Conservation (phyloP, 2,113 vertebrate genomes). For the Turdus rufiventris region DNA sequence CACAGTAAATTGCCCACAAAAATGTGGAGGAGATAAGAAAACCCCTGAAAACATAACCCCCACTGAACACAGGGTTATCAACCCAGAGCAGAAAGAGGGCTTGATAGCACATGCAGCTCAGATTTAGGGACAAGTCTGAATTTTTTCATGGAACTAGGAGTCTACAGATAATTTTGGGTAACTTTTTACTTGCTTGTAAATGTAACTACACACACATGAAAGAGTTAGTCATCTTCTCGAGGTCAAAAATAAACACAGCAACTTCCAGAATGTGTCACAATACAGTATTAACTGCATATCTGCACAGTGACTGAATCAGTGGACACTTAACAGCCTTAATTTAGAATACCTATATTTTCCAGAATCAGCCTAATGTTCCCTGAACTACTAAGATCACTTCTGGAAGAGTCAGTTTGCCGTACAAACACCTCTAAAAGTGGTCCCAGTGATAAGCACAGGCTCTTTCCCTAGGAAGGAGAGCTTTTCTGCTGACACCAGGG, state of each 20-base stretch:
- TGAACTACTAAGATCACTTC: not conserved
- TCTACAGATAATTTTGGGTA: slow-evolving; percentile 28
- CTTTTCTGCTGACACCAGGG: not conserved
- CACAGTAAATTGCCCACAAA: not conserved
- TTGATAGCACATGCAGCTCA: not conserved
- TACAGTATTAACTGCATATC: slow-evolving; percentile 35
- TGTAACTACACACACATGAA: slow-evolving; percentile 21
- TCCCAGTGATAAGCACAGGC: not conserved
- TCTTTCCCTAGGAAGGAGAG: not conserved
- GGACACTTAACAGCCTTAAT: not conserved
- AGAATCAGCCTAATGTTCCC: not conserved
- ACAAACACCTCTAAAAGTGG: not conserved
- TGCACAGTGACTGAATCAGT: not conserved
- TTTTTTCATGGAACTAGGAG: slow-evolving; percentile 38
- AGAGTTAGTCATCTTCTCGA: slow-evolving; percentile 54
- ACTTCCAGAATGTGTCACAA: slow-evolving; percentile 55
- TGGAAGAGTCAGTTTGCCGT: not conserved
- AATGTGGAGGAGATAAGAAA: not conserved
- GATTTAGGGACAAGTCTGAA: not conserved
- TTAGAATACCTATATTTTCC: not conserved
- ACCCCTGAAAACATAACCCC: not conserved
- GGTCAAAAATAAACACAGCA: slow-evolving; percentile 56
- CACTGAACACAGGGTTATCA: not conserved
- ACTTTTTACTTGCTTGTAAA: slow-evolving; percentile 38
- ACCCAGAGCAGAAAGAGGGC: not conserved